Conservation (phyloP, 2,113 vertebrate genomes). For the Indicator indicator region DNA sequence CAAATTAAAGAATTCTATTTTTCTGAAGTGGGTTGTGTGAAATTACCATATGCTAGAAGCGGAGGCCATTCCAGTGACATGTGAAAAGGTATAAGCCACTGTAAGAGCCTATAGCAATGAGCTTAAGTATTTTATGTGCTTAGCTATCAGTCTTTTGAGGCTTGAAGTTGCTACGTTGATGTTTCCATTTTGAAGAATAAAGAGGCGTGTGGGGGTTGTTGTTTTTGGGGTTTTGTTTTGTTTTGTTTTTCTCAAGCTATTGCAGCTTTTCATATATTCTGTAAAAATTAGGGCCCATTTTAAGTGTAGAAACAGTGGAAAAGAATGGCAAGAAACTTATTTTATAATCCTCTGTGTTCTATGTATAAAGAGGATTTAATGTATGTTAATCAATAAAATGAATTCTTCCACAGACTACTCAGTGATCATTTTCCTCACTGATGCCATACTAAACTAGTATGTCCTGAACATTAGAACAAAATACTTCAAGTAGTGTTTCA, state of each 20-base stretch:
- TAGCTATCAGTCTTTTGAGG: neutral
- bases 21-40: neutral
- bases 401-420: neutral
- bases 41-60: neutral
- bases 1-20: neutral
- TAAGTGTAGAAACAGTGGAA: neutral
- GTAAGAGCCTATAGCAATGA: neutral
- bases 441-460: neutral
- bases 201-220: neutral
- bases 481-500: neutral
- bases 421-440: neutral
- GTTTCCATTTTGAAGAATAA: neutral
- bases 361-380: neutral
- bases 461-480: conserved; percentile 23
- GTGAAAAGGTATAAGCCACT: neutral
- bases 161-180: neutral
- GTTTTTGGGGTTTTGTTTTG: no score
- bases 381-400: neutral
- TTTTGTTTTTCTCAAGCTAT: neutral
- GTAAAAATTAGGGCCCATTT: neutral
- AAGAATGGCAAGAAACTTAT: neutral
- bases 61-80: neutral
- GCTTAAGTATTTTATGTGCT: neutral
- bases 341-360: neutral
- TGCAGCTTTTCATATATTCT: neutral